Conservation (phyloP, 2,888 invertebrate genomes). For the Clitarchus hookeri region DNA sequence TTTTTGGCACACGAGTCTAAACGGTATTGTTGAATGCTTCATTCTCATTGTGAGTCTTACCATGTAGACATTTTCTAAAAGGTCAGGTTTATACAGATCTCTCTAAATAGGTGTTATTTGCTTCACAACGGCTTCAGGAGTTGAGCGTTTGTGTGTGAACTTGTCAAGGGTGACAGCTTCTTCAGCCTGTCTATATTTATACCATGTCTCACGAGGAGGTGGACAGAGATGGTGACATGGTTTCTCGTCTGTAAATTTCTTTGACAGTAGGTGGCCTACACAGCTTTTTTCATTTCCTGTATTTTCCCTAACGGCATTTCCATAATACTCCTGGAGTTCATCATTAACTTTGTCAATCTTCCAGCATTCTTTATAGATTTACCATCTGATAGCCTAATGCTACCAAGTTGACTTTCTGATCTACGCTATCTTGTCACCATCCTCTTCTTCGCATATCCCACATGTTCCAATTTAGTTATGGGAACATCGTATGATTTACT, state of each 20-base stretch:
- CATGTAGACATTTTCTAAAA: slow-evolving; percentile 36
- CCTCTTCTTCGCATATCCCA: not conserved
- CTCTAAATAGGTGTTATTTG: slow-evolving; percentile 38
- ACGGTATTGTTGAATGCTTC: slow-evolving; percentile 37
- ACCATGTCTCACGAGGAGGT: too few species aligned
- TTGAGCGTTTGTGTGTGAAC: too few species aligned
- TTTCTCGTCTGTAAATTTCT: slow-evolving; percentile 33
- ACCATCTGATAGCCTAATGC: not conserved
- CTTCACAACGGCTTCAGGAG: too few species aligned
- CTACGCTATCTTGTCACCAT: not conserved
- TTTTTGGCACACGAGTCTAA: slow-evolving; percentile 36
- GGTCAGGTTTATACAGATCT: slow-evolving; percentile 28
- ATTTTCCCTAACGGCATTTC: not conserved
- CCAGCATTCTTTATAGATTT: not conserved
- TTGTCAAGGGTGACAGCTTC: too few species aligned
- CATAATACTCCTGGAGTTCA: not conserved
- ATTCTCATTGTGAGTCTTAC: slow-evolving; percentile 40
- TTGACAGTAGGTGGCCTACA: slow-evolving; percentile 34
- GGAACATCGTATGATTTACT: not conserved
- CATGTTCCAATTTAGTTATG: not conserved
- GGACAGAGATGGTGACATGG: too few species aligned
- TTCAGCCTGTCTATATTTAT: too few species aligned
- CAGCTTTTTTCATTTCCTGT: not conserved
- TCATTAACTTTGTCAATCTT: not conserved
- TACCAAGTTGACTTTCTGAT: not conserved